Conservation (phyloP, 2,113 vertebrate species). For the Syngnathus scovelli region DNA sequence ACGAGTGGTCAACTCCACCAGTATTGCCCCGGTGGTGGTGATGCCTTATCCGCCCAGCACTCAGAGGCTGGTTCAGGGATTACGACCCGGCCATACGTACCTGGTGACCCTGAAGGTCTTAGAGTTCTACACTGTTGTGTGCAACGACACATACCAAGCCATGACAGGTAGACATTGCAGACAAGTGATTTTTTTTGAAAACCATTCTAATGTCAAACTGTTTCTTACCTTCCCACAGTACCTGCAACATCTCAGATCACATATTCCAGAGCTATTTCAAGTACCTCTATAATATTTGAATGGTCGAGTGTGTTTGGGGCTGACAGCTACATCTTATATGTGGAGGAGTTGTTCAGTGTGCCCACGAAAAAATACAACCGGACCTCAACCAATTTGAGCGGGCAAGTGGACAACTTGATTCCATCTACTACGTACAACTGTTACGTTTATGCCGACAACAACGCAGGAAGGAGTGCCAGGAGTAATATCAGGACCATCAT, state of each 20-base stretch:
- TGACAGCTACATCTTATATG: conserved; percentile 55
- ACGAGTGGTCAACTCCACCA: conserved; percentile 45
- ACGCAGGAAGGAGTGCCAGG: conserved; percentile 54
- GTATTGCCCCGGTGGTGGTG: conserved; percentile 45
- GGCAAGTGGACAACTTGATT: conserved; percentile 46
- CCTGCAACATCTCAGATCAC: conserved; percentile 61
- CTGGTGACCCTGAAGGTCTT: conserved; percentile 55
- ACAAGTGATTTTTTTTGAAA: too few relatives aligned
- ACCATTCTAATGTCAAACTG: neutral
- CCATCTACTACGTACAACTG: conserved; percentile 62
- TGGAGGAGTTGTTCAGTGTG: conserved; percentile 27
- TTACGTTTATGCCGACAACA: conserved; percentile 62
- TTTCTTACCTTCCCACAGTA: conserved; percentile 48
- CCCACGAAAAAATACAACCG: conserved; percentile 10
- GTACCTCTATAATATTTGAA: conserved; percentile 58
- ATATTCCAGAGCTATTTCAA: conserved; percentile 55
- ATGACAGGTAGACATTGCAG: conserved; percentile 53
- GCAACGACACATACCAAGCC: conserved; percentile 13
- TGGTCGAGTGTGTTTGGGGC: conserved; percentile 65
- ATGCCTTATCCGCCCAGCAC: conserved; percentile 6
- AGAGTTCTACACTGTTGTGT: conserved; percentile 13
- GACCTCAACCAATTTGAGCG: conserved; percentile 39
- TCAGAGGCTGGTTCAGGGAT: conserved; percentile 49
- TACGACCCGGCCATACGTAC: conserved; percentile 58
- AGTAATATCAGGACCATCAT: conserved; percentile 52